These are phyloP conservation scores for Machaerirhynchus nigripectus DNA, from an alignment of 2,113 vertebrate species.

Conservation along the genomic window DNA sequence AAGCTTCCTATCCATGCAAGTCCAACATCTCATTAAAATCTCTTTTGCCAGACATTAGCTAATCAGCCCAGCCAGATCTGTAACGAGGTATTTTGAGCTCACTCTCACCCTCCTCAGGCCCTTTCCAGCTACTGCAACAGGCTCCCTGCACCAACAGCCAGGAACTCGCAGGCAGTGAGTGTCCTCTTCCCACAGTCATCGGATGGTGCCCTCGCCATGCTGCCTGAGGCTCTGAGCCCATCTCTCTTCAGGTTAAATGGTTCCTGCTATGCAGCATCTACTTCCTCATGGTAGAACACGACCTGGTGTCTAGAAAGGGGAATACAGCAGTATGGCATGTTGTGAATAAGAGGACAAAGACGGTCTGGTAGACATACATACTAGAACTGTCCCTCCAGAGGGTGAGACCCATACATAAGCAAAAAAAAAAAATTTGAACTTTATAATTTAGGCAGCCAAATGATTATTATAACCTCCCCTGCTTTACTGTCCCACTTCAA, in stretches of 20 bases:
- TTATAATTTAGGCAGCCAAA: neutral
- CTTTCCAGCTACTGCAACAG: neutral
- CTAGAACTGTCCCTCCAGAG: neutral
- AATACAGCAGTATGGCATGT: neutral
- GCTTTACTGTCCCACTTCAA: neutral
- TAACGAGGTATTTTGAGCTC: neutral
- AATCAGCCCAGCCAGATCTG: neutral
- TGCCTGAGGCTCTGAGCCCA: neutral
- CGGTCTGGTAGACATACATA: rapidly evolving
- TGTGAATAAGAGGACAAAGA: neutral
- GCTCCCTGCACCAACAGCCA: neutral
- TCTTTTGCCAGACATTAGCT: neutral
- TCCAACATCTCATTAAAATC: neutral
- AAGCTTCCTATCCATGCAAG: neutral
- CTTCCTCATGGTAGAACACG: neutral
- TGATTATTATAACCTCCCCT: neutral
- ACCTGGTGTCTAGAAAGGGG: neutral
- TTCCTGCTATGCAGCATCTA: neutral
- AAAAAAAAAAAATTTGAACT: neutral
- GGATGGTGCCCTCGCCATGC: neutral
- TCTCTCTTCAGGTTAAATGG: neutral
- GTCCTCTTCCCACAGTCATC: neutral
- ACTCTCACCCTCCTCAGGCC: neutral
- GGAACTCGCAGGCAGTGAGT: neutral
- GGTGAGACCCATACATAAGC: neutral